A percentile compares a stretch with the other conserved stretches of the same genome.
phyloP scores from a whole-genome alignment of 2,888 invertebrate genomes.

The Crioceris asparagi region DNA sequence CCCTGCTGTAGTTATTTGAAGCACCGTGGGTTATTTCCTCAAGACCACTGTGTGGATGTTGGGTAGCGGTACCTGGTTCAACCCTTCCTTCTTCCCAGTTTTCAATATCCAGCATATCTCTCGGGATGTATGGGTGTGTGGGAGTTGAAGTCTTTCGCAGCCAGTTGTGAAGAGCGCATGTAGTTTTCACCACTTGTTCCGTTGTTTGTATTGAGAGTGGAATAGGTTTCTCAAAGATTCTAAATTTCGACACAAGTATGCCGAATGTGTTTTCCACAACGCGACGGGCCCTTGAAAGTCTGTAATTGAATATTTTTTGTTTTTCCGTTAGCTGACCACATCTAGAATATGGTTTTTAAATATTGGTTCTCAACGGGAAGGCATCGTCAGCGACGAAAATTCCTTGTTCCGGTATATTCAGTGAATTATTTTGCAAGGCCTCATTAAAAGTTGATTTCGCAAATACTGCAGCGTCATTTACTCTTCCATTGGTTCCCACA shows the following conservation, averaged over 20 bases:
- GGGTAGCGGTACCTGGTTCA: background rate
- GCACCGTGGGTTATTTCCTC: background rate
- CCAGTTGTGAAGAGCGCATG: background rate
- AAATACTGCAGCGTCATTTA: slow-evolving; percentile 17
- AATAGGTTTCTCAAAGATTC: slow-evolving; percentile 2
- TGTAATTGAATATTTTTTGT: slow-evolving; percentile 2
- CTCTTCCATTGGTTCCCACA: slow-evolving; percentile 14
- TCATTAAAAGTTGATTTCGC: slow-evolving; percentile 14
- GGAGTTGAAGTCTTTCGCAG: background rate
- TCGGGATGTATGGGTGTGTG: background rate
- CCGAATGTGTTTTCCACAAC: background rate
- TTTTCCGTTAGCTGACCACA: background rate
- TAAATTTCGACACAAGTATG: slow-evolving; percentile 1
- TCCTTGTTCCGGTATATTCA: background rate
- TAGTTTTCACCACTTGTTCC: background rate
- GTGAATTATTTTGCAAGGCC: slow-evolving; percentile 1
- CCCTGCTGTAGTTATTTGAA: background rate
- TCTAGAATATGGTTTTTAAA: slow-evolving; percentile 1
- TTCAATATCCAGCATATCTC: background rate
- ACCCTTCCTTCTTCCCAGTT: background rate
- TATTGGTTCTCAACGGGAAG: background rate
- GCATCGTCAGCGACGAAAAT: slow-evolving; percentile 3
- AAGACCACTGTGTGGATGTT: background rate
- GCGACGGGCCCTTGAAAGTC: background rate
- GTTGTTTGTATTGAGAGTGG: background rate